Conservation (phyloP, 2,888 invertebrate species). For the Diarsia brunnea region DNA sequence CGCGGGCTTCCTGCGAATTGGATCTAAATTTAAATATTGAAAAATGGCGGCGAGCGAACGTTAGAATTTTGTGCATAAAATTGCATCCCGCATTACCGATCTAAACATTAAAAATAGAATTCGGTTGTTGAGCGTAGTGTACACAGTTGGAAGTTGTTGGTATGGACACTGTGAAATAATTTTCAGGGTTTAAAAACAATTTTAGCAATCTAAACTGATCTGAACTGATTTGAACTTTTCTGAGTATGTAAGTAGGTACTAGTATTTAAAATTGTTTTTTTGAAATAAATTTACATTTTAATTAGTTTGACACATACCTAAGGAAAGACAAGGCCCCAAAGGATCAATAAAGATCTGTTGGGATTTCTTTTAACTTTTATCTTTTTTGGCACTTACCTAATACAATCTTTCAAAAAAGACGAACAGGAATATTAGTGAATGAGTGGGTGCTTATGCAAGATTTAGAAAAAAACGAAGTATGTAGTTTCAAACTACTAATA, state of each 20-base stretch:
- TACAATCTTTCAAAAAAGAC: background rate
- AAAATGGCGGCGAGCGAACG: constrained; percentile 82
- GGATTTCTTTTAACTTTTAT: too few species aligned
- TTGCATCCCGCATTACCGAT: constrained; percentile 88
- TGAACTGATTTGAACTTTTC: background rate
- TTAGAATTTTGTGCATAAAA: constrained; percentile 89
- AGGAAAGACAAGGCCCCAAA: background rate
- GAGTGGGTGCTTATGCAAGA: background rate
- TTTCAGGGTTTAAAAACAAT: background rate
- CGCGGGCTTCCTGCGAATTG: constrained; percentile 84
- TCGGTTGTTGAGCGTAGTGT: constrained; percentile 76
- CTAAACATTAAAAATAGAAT: constrained; percentile 90
- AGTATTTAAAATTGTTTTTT: background rate
- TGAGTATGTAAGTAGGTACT: too few species aligned
- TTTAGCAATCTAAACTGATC: background rate
- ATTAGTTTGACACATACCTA: background rate
- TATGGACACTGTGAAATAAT: background rate
- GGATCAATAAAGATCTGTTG: background rate
- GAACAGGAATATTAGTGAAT: background rate
- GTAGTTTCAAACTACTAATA: too few species aligned
- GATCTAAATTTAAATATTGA: constrained; percentile 86
- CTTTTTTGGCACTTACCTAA: too few species aligned
- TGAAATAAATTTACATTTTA: too few species aligned
- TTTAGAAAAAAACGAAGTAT: too few species aligned
- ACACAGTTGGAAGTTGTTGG: constrained; percentile 57